phyloP scores from a whole-genome alignment of 2,888 invertebrate genomes.

The Lamproptera curius region DNA sequence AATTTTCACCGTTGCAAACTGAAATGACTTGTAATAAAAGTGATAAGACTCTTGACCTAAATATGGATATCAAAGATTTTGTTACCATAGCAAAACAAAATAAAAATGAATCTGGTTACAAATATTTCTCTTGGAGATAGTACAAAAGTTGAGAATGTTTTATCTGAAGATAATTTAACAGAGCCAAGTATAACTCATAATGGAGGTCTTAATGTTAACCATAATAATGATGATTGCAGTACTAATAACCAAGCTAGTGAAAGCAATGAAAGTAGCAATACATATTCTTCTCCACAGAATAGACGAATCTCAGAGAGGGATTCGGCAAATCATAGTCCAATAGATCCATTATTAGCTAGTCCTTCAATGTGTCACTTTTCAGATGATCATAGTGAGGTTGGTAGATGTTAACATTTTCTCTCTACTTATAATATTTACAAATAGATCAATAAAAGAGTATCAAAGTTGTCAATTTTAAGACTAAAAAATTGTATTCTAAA shows the following conservation, averaged over 20 bases:
- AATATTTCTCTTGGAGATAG: constrained; percentile 39
- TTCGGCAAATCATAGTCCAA: constrained; percentile 88
- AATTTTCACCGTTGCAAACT: constrained; percentile 42
- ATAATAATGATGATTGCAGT: constrained; percentile 43
- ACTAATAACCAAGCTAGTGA: constrained; percentile 50
- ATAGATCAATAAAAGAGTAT: constrained; percentile 11
- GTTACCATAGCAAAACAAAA: constrained; percentile 38
- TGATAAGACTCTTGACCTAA: constrained; percentile 34
- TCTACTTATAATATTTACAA: too few relatives aligned
- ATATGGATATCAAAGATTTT: constrained; percentile 35
- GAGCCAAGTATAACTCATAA: constrained; percentile 42
- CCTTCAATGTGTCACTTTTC: constrained; percentile 83
- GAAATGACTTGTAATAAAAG: constrained; percentile 39
- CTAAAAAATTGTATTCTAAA: too few relatives aligned
- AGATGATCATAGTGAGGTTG: constrained; percentile 83
- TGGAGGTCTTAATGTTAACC: constrained; percentile 51
- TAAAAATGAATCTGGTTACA: constrained; percentile 35
- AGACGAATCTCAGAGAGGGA: constrained; percentile 77
- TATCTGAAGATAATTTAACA: constrained; percentile 38
- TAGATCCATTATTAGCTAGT: constrained; percentile 83
- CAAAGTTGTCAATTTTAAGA: too few relatives aligned
- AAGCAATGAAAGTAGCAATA: constrained; percentile 52
- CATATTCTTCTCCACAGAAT: constrained; percentile 55
- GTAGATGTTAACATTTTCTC: background rate
- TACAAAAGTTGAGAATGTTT: constrained; percentile 40